These are phyloP conservation scores for Diglossa cyanea DNA, from an alignment of 2,797 vertebrate genomes.

Conservation along the genomic window DNA sequence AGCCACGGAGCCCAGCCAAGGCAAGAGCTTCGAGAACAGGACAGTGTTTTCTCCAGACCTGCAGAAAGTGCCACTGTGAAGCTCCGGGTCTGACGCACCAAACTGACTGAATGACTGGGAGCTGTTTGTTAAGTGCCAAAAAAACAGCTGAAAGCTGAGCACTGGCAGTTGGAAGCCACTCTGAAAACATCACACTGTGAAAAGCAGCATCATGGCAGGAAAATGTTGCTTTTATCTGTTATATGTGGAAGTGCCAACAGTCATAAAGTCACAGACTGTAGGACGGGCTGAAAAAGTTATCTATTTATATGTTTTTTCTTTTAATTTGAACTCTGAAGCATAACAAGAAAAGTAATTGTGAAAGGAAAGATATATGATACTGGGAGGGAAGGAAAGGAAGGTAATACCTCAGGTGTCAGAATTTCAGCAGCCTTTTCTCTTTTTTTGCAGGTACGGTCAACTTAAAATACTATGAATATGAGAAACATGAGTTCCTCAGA, in stretches of 20 bases:
- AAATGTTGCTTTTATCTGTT: not conserved
- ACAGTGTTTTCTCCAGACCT: not conserved
- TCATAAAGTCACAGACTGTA: not conserved
- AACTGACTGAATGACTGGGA: not conserved
- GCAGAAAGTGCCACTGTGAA: slow-evolving; percentile 4
- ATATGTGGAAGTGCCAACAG: not conserved
- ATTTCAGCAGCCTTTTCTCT: not conserved
- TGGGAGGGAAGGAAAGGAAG: not conserved
- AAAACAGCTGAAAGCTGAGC: not conserved
- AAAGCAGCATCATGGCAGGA: not conserved
- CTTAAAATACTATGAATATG: not conserved
- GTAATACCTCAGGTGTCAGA: not conserved
- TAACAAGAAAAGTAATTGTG: not conserved
- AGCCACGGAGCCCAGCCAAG: fast-evolving
- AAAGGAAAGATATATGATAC: not conserved
- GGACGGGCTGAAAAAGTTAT: not conserved
- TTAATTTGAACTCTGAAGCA: not conserved
- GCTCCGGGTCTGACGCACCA: not conserved
- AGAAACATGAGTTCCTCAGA: not conserved
- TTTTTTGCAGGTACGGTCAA: not conserved
- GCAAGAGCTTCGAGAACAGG: not conserved
- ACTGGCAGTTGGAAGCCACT: not conserved
- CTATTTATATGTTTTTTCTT: not conserved
- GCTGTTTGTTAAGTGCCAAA: slow-evolving; percentile 45
- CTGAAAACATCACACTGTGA: slow-evolving; percentile 61